Base-by-base conservation (phyloP, 1,140 invertebrate genomes). In the Drosophila pruinosa region DNA sequence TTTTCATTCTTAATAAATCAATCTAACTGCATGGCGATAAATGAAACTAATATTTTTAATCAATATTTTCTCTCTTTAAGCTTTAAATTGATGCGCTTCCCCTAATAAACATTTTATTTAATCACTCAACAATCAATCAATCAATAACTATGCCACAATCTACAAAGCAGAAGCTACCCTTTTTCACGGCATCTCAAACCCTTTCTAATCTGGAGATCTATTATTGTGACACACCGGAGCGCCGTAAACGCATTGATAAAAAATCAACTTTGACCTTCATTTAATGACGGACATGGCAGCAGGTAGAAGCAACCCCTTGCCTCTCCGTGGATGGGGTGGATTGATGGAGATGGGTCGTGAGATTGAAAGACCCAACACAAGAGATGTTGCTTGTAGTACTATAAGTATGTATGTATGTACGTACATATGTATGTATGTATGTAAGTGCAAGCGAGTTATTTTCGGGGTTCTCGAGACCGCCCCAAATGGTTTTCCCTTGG, bases 251-350 rank as follows among this genome's bases (percentile, higher is more conserved):
- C 31, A 34, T 34, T 50, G 26, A 50, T 50, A 31, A 17, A 31
- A 17, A 10, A 15, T 8, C 26, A 28, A 28, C 47, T 50, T 50
- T 50, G 47, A 50, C 47, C 47, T 50, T 50, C 47, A 39, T 39
- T 39, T 17, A 31, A 6, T 8, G 4, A 50, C 47, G 47, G 24
- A 50, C 26, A 50, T 26, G n/a, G 14, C 47, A n/a, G 10, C n/a
- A 24, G n/a, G 14, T 26, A n/a, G 10, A 10, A 24, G 5, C 5
- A 15, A 39, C 12, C 36, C 36, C 36, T 31, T 31, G 1, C n/a
- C n/a, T n/a, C n/a, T n/a, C n/a, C n/a, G n/a, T n/a, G n/a, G n/a
- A n/a, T n/a, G n/a, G n/a, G n/a, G n/a, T n/a, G n/a, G n/a, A n/a
- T n/a, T n/a, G n/a, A n/a, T n/a, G n/a, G n/a, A n/a, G n/a, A n/a